Percentiles rank a stretch among this genome's conserved stretches.
Evolutionary conservation across 1,140 invertebrate genomes (phyloP).

Genomic region (Oedothorax gibbosus): DNA sequence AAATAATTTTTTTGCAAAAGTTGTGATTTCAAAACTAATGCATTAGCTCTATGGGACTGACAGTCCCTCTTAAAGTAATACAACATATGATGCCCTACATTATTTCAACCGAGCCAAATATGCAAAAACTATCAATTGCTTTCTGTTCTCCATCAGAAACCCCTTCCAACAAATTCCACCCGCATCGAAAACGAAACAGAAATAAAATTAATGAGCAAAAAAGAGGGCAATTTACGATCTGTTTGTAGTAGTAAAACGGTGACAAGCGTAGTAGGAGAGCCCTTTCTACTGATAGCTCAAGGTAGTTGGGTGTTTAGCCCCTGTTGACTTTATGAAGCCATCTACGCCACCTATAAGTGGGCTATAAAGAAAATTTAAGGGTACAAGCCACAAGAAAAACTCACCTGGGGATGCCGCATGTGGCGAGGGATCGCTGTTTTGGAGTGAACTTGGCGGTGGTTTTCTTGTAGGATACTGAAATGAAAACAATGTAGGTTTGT

Average conservation of each 20-base stretch:
- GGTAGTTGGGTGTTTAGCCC: slow-evolving; percentile 48
- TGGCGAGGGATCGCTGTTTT: background rate
- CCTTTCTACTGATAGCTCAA: slow-evolving; percentile 51
- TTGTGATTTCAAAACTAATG: too few species aligned
- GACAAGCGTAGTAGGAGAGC: slow-evolving; percentile 53
- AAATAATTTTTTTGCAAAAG: too few species aligned
- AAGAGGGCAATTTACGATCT: slow-evolving; percentile 15
- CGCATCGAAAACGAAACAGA: background rate
- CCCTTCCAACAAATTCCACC: too few species aligned
- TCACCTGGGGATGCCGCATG: slow-evolving; percentile 33
- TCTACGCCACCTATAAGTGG: slow-evolving; percentile 56
- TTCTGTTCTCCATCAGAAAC: too few species aligned
- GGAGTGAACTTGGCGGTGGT: background rate
- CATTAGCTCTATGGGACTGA: too few species aligned
- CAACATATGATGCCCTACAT: too few species aligned
- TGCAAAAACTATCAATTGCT: too few species aligned
- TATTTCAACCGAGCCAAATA: too few species aligned
- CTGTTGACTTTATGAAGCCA: slow-evolving; percentile 61
- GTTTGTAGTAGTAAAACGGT: slow-evolving; percentile 54
- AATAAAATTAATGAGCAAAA: background rate
- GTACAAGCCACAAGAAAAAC: slow-evolving; percentile 51
- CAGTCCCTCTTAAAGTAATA: too few species aligned
- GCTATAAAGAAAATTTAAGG: slow-evolving; percentile 61
- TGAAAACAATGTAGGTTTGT: too few species aligned
- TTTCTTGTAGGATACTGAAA: too few species aligned